phyloP scores from a whole-genome alignment of 2,797 vertebrate species.

The Thamnophis elegans region DNA sequence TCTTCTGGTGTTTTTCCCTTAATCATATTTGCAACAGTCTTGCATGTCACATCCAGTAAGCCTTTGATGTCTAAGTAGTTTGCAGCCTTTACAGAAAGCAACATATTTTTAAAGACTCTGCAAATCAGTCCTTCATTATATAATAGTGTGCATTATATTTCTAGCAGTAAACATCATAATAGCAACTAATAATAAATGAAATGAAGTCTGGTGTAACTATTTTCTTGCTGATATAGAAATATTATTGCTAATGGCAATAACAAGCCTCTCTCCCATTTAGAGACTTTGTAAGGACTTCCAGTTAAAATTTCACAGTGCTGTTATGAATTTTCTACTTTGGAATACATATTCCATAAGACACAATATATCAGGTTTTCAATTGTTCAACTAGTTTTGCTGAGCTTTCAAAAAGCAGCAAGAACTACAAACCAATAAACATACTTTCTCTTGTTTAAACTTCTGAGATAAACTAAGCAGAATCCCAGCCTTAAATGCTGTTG shows the following conservation, averaged over 20 bases:
- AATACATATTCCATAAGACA: background rate
- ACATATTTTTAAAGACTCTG: slow-evolving; percentile 39
- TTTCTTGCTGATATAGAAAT: background rate
- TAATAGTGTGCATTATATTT: background rate
- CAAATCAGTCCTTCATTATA: background rate
- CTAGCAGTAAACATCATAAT: background rate
- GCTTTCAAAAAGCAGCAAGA: background rate
- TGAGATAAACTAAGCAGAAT: background rate
- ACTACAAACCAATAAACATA: background rate
- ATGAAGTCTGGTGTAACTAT: background rate
- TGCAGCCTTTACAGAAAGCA: slow-evolving; percentile 82
- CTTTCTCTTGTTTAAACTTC: background rate
- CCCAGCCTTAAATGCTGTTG: background rate
- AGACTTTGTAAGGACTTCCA: background rate
- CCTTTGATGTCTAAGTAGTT: slow-evolving; percentile 99
- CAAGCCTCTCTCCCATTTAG: background rate
- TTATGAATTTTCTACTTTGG: background rate
- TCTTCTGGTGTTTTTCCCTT: slow-evolving; percentile 99
- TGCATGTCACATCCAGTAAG: slow-evolving; percentile 92
- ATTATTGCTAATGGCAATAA: background rate
- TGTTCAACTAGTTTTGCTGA: background rate
- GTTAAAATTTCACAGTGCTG: background rate
- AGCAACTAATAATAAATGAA: background rate
- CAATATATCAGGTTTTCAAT: background rate
- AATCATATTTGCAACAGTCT: slow-evolving; percentile 97